phyloP scores from a whole-genome alignment of 2,113 vertebrate species.

The Neomonachus schauinslandi region DNA sequence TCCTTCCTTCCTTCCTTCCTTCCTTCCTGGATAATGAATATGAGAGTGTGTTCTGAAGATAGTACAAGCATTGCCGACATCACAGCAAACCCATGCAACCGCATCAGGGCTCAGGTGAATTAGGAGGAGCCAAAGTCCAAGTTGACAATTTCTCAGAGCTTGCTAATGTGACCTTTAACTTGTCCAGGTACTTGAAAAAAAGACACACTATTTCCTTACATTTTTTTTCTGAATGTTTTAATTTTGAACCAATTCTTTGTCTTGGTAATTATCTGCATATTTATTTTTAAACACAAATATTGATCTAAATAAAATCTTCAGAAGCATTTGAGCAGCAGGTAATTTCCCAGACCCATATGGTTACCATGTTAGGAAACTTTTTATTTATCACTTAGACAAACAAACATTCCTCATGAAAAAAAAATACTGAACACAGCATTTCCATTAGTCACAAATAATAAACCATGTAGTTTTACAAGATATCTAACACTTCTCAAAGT shows the following conservation, averaged over 20 bases:
- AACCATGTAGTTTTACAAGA: slow-evolving; percentile 40
- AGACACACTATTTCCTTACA: not conserved
- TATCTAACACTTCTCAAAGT: slow-evolving; percentile 28
- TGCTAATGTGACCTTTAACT: not conserved
- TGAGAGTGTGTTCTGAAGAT: slow-evolving; percentile 17
- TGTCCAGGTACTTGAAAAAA: not conserved
- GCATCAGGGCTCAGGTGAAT: not conserved
- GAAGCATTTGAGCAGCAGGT: not conserved
- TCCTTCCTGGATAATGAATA: not conserved
- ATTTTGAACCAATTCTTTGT: not conserved
- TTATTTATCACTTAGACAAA: not conserved
- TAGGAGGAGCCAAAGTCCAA: not conserved
- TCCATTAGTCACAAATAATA: slow-evolving; percentile 34
- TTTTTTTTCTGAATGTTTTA: not conserved
- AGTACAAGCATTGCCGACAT: not conserved
- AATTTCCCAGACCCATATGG: not conserved
- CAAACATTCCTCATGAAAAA: not conserved
- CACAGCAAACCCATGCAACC: not conserved
- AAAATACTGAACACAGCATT: not conserved
- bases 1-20: too few relatives aligned
- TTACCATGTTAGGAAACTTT: not conserved
- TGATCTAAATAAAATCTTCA: slow-evolving; percentile 11
- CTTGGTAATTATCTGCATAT: not conserved
- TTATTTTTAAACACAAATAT: not conserved
- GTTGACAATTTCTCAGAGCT: not conserved